Evolutionary conservation across 2,113 vertebrate genomes (phyloP), one percentile per base, ranked within the genome.

Genomic region (Cheilinus undulatus): DNA sequence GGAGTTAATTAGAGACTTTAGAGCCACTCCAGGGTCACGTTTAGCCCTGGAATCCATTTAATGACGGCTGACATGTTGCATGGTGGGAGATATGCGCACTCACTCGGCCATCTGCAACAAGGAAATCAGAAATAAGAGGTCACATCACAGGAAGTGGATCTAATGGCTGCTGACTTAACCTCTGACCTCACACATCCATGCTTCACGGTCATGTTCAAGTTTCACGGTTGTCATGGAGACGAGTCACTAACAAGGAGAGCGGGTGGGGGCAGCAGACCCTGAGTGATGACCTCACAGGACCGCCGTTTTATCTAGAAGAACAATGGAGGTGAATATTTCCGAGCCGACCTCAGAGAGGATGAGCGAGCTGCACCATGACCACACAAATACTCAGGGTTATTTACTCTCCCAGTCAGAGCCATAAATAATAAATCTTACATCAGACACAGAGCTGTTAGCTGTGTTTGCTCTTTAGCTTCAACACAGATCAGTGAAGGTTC

Each of bases 171-270:
- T 89, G 92, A 93, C 90, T 90, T 79, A 86, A 93, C 94, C 95
- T 92, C 58, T 94, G 93, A 93, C 93, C 94, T 92, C 40, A 69
- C 69, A 71, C 70, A 62, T 86, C 64, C 76, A 83, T 90, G 91
- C 92, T 93, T 94, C 88, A 92, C 93, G 95, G 93, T 95, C 93
- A 92, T 92, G 94, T 95, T 95, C 93, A 94, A 94, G 92, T 96
- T 94, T 95, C 92, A 91, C 83, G 92, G 92, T 93, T 92, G 86
- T 92, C 88, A 83, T 90, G 89, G 91, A 83, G 92, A 94, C 92
- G 71, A 80, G 56, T 57, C 28, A 28, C 70, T 86, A 83, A 88
- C 67, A 82, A 75, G 85, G 32, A 61, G 82, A 54, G 77, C 62
- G 65, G 10, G 2, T 56, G 78, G 81, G 86, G 57, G 69, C 84